A percentile compares a stretch with the other conserved stretches of the same genome.
These are phyloP conservation scores for Rhynchotus rufescens DNA, from an alignment of 2,797 vertebrate species.

Conservation along the genomic window DNA sequence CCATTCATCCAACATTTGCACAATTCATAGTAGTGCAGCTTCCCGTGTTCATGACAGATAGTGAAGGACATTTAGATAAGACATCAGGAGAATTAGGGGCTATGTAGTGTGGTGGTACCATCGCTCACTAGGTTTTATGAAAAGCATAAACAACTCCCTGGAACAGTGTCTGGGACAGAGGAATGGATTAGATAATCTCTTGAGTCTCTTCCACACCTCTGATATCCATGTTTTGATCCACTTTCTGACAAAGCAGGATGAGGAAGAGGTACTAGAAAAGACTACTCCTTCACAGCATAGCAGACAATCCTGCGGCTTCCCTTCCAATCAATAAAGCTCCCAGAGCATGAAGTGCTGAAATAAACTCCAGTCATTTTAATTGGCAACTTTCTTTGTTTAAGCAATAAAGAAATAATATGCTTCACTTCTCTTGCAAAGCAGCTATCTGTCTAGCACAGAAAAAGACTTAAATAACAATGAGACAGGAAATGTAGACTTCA, in stretches of 20 bases:
- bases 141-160: background rate
- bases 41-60: background rate
- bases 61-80: background rate
- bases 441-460: constrained; percentile 12
- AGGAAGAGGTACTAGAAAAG: constrained; percentile 8
- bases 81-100: background rate
- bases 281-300: background rate
- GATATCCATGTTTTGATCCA: background rate
- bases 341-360: background rate
- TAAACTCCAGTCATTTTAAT: constrained; percentile 43
- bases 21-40: background rate
- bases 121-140: background rate
- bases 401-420: constrained; percentile 25
- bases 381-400: constrained; percentile 6
- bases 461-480: background rate
- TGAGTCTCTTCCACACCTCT: background rate
- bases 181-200: background rate
- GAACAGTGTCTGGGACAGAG: background rate
- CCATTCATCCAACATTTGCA: background rate
- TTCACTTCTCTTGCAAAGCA: constrained; percentile 42
- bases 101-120: background rate
- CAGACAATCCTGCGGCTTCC: background rate
- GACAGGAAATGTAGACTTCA: background rate
- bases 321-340: background rate
- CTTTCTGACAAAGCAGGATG: constrained; percentile 11